A percentile compares a stretch with the other conserved stretches of the same genome.
Evolutionary conservation across 2,888 invertebrate species (phyloP).

Genomic region (Perizoma affinitatum): DNA sequence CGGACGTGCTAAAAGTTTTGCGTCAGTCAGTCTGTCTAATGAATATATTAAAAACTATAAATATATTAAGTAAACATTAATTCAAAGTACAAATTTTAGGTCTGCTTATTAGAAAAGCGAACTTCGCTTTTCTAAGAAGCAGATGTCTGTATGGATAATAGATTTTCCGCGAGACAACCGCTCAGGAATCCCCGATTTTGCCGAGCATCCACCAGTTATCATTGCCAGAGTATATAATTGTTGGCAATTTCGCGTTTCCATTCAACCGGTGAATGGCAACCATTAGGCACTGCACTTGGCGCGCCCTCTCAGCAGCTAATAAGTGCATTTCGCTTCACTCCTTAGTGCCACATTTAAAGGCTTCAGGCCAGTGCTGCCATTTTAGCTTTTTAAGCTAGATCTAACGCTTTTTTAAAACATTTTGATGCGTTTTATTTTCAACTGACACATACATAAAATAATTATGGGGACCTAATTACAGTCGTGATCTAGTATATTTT

Average conservation of each 20-base stretch:
- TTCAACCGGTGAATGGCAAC: constrained; percentile 79
- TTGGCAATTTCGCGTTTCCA: constrained; percentile 80
- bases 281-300: constrained; percentile 76
- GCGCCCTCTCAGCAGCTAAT: constrained; percentile 75
- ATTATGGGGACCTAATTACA: too few relatives aligned
- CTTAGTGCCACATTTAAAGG: constrained; percentile 76
- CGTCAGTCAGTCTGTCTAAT: too few relatives aligned
- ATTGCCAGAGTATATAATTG: constrained; percentile 82
- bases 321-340: constrained; percentile 82
- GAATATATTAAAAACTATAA: too few relatives aligned
- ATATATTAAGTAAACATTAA: too few relatives aligned
- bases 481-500: too few relatives aligned
- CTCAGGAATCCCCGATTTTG: constrained; percentile 61
- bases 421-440: too few relatives aligned
- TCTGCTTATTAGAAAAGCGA: constrained; percentile 1
- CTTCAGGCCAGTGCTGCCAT: constrained; percentile 42
- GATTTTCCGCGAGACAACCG: constrained; percentile 29
- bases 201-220: constrained; percentile 79
- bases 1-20: too few relatives aligned
- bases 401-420: background rate
- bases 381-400: constrained; percentile 5
- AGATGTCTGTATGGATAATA: constrained; percentile 8
- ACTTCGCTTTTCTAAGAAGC: too few relatives aligned
- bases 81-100: background rate
- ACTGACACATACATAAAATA: too few relatives aligned